These are phyloP conservation scores for Gobius niger DNA, from an alignment of 2,113 vertebrate species.

Conservation along the genomic window DNA sequence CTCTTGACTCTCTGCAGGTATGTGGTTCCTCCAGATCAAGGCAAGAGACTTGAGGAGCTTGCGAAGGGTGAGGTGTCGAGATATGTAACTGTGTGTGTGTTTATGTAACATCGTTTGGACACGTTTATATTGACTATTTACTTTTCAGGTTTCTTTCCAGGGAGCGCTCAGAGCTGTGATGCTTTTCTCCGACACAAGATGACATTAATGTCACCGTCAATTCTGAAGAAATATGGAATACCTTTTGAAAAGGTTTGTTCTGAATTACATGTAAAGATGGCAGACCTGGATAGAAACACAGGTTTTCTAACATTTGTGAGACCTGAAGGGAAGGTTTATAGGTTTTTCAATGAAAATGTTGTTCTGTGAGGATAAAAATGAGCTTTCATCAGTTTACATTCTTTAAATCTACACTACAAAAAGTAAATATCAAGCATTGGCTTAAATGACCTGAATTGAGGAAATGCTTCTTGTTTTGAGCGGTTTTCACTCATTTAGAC, in stretches of 20 bases:
- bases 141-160: conserved; percentile 92
- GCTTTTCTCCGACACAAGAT: conserved; percentile 98
- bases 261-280: background rate
- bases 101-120: background rate
- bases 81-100: background rate
- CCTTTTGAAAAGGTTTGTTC: conserved; percentile 90
- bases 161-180: conserved; percentile 96
- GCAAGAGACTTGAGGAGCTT: conserved; percentile 91
- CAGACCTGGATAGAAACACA: too few relatives aligned
- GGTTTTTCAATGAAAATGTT: too few relatives aligned
- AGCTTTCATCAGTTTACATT: too few relatives aligned
- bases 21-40: conserved; percentile 91
- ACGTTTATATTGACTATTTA: background rate
- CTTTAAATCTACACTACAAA: too few relatives aligned
- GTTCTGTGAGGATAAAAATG: too few relatives aligned
- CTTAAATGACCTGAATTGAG: too few relatives aligned
- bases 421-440: too few relatives aligned
- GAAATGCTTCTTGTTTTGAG: too few relatives aligned
- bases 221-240: conserved; percentile 95
- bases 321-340: too few relatives aligned
- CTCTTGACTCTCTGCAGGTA: conserved; percentile 78
- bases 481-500: too few relatives aligned
- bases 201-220: conserved; percentile 96
- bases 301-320: too few relatives aligned
- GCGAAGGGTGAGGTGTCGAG: conserved; percentile 84